phyloP scores from a whole-genome alignment of 2,888 invertebrate genomes.

The Anorthoa munda region DNA sequence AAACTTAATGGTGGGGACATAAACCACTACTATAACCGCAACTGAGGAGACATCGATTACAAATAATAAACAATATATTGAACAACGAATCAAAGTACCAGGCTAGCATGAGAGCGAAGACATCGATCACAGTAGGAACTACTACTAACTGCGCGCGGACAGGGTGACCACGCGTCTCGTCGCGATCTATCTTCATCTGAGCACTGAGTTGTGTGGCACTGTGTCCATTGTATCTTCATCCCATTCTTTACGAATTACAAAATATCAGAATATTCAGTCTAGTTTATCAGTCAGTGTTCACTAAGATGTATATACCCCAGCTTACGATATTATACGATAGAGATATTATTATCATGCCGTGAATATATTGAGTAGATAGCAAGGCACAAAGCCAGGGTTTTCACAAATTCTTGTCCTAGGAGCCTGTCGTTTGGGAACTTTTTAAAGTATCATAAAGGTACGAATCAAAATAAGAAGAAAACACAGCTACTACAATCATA shows the following conservation, averaged over 20 bases:
- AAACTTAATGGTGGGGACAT: not conserved
- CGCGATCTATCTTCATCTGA: slow-evolving; percentile 88
- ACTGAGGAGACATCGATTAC: not conserved
- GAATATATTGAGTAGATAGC: too few species aligned
- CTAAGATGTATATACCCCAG: too few species aligned
- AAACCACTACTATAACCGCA: not conserved
- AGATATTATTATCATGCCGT: too few species aligned
- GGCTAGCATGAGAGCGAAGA: slow-evolving; percentile 65
- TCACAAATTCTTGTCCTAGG: too few species aligned
- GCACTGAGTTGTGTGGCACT: slow-evolving; percentile 63
- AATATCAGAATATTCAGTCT: too few species aligned
- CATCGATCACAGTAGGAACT: slow-evolving; percentile 69
- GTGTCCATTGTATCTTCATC: slow-evolving; percentile 73
- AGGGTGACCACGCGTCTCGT: slow-evolving; percentile 85
- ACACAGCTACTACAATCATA: too few species aligned
- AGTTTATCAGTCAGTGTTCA: too few species aligned
- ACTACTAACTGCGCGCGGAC: slow-evolving; percentile 73
- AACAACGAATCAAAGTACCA: slow-evolving; percentile 53
- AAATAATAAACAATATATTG: slow-evolving; percentile 1
- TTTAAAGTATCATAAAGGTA: too few species aligned
- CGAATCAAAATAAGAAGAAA: too few species aligned
- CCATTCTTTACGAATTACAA: not conserved
- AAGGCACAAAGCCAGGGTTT: too few species aligned
- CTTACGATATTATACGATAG: too few species aligned
- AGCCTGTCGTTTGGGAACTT: too few species aligned